Base-by-base conservation (phyloP, 2,888 invertebrate species). In the Gari tellinella region DNA sequence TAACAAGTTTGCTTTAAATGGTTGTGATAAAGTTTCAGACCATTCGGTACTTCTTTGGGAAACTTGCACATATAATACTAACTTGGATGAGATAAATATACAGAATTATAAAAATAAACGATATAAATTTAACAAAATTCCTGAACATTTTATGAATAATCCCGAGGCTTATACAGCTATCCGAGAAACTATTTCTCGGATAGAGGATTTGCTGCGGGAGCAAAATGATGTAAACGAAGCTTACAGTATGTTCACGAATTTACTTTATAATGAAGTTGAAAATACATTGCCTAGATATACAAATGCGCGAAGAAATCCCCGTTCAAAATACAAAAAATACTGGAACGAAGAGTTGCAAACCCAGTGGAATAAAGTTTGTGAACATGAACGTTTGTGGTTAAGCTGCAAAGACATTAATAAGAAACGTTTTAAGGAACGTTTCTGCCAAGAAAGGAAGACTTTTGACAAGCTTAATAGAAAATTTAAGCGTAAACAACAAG, bases 21-120 rank as follows among this genome's bases (percentile, higher is more conserved):
- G 57, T 41, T 57, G 57, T 45, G 57, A 57, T 19, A 57, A 57
- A 23, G n/a, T 57, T 15, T 38, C 57, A 14, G 57, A 57, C 43
- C 43, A 57, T 23, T 57, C 57, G 10, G 21, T 57, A 26, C 40
- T 31, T 31, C 5, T 31, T 31, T 31, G 31, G 31, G 31, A 31
- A 31, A 31, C 31, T 31, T 31, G 31, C 31, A 31, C 31, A 31
- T 31, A 31, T 31, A 10, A 7, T 31, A 31, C 31, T 31, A 31
- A 31, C 31, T 57, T 7, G 4, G 26, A 43, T 57, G 57, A 38
- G 57, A 57, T 14, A 43, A 43, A 43, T 43, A 43, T 43, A 14
- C 43, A 43, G 43, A 43, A 5, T 43, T 43, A 43, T 43, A 5
- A 14, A 43, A 43, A 43, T 5, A 43, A 17, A 43, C n/a, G 43